A percentile compares a stretch with the other conserved stretches of the same genome.
phyloP scores from a whole-genome alignment of 2,113 vertebrate species.

The Steatornis caripensis region DNA sequence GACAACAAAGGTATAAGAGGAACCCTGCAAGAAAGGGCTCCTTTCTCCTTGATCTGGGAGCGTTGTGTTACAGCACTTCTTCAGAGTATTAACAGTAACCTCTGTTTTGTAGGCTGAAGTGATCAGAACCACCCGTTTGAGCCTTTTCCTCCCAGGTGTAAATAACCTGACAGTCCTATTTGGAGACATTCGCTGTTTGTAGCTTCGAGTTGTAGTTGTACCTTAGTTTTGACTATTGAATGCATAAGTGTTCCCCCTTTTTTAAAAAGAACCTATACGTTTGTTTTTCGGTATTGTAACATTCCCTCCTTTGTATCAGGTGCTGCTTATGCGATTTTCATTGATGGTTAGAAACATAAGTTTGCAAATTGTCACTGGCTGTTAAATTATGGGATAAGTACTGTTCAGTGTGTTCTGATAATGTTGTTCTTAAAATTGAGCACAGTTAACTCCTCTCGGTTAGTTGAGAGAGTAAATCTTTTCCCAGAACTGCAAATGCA shows the following conservation, averaged over 20 bases:
- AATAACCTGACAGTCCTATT: not conserved
- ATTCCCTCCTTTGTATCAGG: not conserved
- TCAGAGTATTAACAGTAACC: not conserved
- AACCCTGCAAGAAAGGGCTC: not conserved
- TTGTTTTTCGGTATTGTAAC: not conserved
- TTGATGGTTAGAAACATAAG: not conserved
- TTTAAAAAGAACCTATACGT: fast-evolving
- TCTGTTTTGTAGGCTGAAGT: not conserved
- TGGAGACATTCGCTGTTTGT: not conserved
- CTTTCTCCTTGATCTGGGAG: not conserved
- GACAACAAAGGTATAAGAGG: slow-evolving; percentile 73
- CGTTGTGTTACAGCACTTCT: not conserved
- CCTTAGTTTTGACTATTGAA: not conserved
- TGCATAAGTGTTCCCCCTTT: not conserved
- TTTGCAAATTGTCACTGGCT: not conserved
- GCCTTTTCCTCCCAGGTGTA: not conserved
- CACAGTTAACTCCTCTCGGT: not conserved
- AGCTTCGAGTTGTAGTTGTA: not conserved
- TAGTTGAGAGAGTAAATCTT: not conserved
- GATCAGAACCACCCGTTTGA: not conserved
- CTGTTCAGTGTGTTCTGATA: not conserved
- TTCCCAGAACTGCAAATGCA: not conserved
- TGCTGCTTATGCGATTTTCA: not conserved
- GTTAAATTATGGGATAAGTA: not conserved
- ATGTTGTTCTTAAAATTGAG: not conserved